Conservation (phyloP, 1,140 invertebrate species). For the Conopomorpha cramerella region DNA sequence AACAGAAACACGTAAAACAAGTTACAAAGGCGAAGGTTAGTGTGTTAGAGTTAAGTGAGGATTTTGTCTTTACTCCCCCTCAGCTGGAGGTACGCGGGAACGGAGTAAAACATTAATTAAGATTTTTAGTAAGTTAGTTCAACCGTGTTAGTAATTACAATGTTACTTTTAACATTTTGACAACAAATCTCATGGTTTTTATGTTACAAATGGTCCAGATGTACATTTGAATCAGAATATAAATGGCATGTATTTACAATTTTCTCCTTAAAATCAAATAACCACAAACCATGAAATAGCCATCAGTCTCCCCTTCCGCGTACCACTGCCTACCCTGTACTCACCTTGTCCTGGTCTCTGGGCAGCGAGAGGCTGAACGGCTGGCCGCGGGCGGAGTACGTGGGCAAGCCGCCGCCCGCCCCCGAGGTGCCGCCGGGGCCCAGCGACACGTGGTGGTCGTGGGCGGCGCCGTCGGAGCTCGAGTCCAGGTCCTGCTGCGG, state of each 20-base stretch:
- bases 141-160: no score
- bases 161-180: conserved; percentile 6
- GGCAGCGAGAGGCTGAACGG: conserved; percentile 76
- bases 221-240: no score
- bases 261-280: no score
- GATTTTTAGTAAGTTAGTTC: no score
- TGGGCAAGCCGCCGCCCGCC: conserved; percentile 60
- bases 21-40: background rate
- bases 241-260: no score
- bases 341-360: conserved; percentile 61
- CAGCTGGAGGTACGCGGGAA: conserved; percentile 29
- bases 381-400: conserved; percentile 67
- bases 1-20: no score
- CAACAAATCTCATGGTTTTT: no score
- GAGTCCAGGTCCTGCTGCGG: conserved; percentile 78
- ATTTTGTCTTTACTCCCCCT: conserved; percentile 35
- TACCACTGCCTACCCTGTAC: conserved; percentile 14
- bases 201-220: no score
- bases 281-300: no score
- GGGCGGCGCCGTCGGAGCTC: conserved; percentile 66
- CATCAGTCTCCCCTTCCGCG: conserved; percentile 28
- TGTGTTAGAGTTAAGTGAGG: conserved; percentile 1
- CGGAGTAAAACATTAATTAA: no score
- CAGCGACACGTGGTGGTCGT: conserved; percentile 24
- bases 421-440: conserved; percentile 51